These are phyloP conservation scores for Cyrtodaria siliqua DNA, from an alignment of 2,888 invertebrate genomes.

Conservation along the genomic window DNA sequence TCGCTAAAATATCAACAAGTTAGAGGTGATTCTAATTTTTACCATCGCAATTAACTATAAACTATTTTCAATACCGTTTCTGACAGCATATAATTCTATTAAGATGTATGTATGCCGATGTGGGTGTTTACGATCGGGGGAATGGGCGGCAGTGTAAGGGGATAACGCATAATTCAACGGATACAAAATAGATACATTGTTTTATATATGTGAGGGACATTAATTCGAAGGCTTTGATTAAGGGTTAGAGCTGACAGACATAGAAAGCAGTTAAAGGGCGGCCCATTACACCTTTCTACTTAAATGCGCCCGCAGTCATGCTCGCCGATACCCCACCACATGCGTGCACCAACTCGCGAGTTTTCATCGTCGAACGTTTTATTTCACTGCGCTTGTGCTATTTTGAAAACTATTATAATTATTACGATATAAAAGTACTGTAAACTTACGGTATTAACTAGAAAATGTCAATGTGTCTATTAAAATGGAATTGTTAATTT, in stretches of 20 bases:
- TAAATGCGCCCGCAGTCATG: no score
- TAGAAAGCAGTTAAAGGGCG: constrained; percentile 48
- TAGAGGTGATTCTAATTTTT: constrained; percentile 62
- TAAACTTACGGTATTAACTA: no score
- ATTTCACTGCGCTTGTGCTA: constrained; percentile 5
- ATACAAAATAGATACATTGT: constrained; percentile 61
- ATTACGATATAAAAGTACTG: no score
- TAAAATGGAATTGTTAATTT: no score
- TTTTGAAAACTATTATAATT: no score
- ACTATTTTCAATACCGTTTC: constrained; percentile 55
- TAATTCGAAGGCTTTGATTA: constrained; percentile 54
- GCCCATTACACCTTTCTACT: constrained; percentile 17
- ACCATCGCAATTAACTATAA: constrained; percentile 54
- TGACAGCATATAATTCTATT: constrained; percentile 64
- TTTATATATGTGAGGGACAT: constrained; percentile 45
- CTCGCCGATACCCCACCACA: no score
- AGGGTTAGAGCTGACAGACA: constrained; percentile 43
- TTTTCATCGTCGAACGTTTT: constrained; percentile 25
- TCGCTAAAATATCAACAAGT: constrained; percentile 58
- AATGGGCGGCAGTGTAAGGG: constrained; percentile 48
- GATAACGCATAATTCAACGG: constrained; percentile 54
- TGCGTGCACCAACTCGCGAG: constrained; percentile 12
- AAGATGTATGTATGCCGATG: constrained; percentile 37
- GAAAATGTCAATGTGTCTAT: no score
- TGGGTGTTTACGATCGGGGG: constrained; percentile 33